phyloP scores from a whole-genome alignment of 2,888 invertebrate genomes.

The Zygothrica quintamaculata region DNA sequence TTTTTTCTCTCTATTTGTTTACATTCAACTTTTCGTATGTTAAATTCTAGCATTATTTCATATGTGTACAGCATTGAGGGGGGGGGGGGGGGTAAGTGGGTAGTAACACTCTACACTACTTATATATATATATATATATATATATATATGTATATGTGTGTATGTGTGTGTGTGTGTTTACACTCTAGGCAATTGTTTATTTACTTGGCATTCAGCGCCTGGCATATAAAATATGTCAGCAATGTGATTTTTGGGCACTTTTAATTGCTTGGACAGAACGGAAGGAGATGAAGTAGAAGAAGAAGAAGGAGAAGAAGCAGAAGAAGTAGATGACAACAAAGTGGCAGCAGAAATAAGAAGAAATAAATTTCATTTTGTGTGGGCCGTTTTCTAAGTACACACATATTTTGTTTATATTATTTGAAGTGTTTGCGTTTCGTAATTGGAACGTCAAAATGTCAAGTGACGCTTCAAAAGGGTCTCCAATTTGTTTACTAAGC shows the following conservation, averaged over 20 bases:
- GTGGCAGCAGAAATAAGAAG: slow-evolving; percentile 25
- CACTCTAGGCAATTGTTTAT: slow-evolving; percentile 58
- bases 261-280: slow-evolving; percentile 47
- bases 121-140: too few species aligned
- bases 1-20: slow-evolving; percentile 33
- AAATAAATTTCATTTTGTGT: slow-evolving; percentile 59
- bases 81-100: not conserved
- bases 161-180: too few species aligned
- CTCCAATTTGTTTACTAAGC: slow-evolving; percentile 48
- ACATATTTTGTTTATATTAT: slow-evolving; percentile 67
- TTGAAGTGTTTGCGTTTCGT: slow-evolving; percentile 74
- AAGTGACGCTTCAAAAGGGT: slow-evolving; percentile 61
- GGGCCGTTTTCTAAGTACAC: slow-evolving; percentile 53
- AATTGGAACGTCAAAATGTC: slow-evolving; percentile 78
- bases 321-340: not conserved
- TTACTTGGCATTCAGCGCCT: slow-evolving; percentile 42
- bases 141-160: too few species aligned
- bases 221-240: slow-evolving; percentile 46
- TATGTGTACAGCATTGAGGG: slow-evolving; percentile 1
- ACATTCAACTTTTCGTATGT: slow-evolving; percentile 21
- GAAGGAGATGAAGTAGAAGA: slow-evolving; percentile 19
- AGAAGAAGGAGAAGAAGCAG: not conserved
- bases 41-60: slow-evolving; percentile 20
- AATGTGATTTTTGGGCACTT: slow-evolving; percentile 40
- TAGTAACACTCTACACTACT: slow-evolving; percentile 31